Evolutionary conservation across 2,113 vertebrate species (phyloP).

Genomic region (Bubo scandiacus): DNA sequence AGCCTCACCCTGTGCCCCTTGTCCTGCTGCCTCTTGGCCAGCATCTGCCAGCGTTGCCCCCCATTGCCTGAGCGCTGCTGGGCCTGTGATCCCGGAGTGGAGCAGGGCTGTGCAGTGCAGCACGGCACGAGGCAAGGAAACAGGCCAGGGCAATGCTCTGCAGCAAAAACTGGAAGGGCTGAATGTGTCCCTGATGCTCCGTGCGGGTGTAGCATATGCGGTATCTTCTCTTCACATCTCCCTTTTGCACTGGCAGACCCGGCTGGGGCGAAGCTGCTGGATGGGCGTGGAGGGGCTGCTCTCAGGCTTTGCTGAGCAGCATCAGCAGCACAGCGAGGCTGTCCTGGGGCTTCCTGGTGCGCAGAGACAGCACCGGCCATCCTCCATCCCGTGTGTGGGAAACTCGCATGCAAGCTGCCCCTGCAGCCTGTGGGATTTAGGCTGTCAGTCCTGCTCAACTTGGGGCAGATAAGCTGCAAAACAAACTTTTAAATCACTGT

Average conservation of each 20-base stretch:
- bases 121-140: fast-evolving
- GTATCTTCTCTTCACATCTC: neutral
- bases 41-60: neutral
- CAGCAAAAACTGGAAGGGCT: neutral
- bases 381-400: fast-evolving
- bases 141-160: neutral
- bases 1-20: neutral
- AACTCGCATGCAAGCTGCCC: neutral
- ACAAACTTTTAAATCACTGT: neutral
- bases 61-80: neutral
- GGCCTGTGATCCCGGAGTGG: fast-evolving
- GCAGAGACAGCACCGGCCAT: neutral
- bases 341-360: neutral
- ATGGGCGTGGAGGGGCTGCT: neutral
- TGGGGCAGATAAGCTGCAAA: neutral
- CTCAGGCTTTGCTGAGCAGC: neutral
- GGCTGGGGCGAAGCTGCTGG: neutral
- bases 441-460: neutral
- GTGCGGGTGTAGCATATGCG: fast-evolving
- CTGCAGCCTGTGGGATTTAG: neutral
- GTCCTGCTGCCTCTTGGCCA: neutral
- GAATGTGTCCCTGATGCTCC: fast-evolving
- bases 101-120: neutral
- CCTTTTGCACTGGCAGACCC: neutral
- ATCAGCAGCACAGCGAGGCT: fast-evolving